A percentile compares a stretch with the other conserved stretches of the same genome.
These are phyloP conservation scores for Liasis olivaceus DNA, from an alignment of 2,797 vertebrate genomes.

Conservation along the genomic window DNA sequence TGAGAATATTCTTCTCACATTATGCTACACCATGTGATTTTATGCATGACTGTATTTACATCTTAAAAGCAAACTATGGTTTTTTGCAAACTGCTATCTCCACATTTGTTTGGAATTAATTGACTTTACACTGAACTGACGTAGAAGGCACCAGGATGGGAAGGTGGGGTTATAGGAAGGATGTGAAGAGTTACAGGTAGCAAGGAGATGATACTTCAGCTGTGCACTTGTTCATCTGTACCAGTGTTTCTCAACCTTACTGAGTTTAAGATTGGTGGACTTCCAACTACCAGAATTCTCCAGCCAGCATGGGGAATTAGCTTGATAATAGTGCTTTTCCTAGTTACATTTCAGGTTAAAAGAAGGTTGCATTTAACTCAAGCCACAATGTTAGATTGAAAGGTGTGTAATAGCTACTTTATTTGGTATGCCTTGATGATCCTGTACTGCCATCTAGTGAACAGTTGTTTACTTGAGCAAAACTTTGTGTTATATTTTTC, in stretches of 20 bases:
- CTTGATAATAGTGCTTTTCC: background rate
- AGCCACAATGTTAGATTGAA: background rate
- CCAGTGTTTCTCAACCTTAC: no score
- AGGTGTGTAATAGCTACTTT: background rate
- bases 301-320: background rate
- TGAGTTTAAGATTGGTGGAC: no score
- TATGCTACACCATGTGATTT: background rate
- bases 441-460: slow-evolving; percentile 26
- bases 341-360: background rate
- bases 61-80: background rate
- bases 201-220: background rate
- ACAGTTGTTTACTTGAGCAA: background rate
- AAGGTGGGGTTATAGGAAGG: background rate
- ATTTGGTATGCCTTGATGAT: background rate
- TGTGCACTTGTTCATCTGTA: background rate
- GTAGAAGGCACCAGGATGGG: background rate
- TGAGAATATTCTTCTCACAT: background rate
- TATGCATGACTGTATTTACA: background rate
- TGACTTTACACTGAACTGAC: background rate
- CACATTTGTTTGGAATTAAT: background rate
- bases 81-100: background rate
- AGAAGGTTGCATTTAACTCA: background rate
- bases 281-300: no score
- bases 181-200: background rate
- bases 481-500: background rate